Conservation (phyloP, 2,113 vertebrate genomes). For the Ardeotis arabs region DNA sequence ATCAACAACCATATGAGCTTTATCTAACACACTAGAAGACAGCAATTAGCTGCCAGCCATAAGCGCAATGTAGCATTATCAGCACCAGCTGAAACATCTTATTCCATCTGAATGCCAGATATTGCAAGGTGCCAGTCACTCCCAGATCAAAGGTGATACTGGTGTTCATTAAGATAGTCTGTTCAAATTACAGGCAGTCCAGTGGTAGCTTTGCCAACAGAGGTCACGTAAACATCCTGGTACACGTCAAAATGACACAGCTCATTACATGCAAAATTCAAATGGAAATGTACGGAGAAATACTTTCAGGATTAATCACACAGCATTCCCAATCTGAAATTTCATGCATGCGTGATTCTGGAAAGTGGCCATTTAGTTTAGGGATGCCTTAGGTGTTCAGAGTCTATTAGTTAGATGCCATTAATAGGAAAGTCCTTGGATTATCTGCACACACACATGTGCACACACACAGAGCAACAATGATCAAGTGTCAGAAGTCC, state of each 20-base stretch:
- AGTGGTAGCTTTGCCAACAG: neutral
- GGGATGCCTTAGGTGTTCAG: neutral
- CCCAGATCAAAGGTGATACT: neutral
- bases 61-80: neutral
- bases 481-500: neutral
- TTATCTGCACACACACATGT: neutral
- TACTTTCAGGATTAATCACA: neutral
- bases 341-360: neutral
- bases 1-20: neutral
- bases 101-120: neutral
- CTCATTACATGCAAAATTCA: neutral
- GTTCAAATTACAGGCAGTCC: neutral
- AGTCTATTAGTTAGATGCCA: neutral
- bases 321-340: neutral
- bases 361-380: neutral
- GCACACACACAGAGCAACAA: neutral
- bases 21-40: neutral
- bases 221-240: neutral
- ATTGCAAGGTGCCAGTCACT: neutral
- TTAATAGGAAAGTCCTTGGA: neutral
- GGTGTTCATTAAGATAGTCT: slow-evolving; percentile 11
- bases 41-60: neutral
- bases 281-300: neutral
- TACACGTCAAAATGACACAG: neutral
- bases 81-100: neutral